These are phyloP conservation scores for Napeogenes sylphis DNA, from an alignment of 2,888 invertebrate genomes.

Conservation along the genomic window DNA sequence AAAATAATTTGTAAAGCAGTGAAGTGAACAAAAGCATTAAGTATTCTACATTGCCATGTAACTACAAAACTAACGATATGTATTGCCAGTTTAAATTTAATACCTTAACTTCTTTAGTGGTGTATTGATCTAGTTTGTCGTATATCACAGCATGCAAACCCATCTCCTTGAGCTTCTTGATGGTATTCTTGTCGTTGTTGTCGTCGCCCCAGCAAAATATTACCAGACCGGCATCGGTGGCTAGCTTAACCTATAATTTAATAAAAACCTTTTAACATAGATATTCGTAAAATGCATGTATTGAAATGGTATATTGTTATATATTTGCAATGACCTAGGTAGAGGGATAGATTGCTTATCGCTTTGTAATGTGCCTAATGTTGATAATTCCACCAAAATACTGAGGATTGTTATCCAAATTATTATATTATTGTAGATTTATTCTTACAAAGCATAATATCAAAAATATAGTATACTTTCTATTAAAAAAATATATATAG, in stretches of 20 bases:
- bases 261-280: background rate
- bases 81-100: conserved; percentile 13
- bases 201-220: conserved; percentile 99
- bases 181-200: conserved; percentile 91
- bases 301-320: too few species aligned
- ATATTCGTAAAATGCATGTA: too few species aligned
- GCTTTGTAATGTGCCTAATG: too few species aligned
- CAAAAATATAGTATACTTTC: too few species aligned
- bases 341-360: too few species aligned
- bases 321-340: too few species aligned
- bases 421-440: too few species aligned
- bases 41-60: background rate
- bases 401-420: too few species aligned
- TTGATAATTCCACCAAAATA: too few species aligned
- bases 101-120: conserved; percentile 82
- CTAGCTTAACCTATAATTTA: conserved; percentile 81
- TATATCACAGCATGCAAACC: conserved; percentile 98
- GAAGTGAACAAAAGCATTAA: conserved; percentile 33
- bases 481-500: too few species aligned
- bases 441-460: too few species aligned
- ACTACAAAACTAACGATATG: background rate
- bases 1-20: background rate
- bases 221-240: conserved; percentile 88
- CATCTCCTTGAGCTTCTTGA: conserved; percentile 89
- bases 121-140: conserved; percentile 91